Conservation (phyloP, 2,888 invertebrate genomes). For the Priocnemis perturbator region DNA sequence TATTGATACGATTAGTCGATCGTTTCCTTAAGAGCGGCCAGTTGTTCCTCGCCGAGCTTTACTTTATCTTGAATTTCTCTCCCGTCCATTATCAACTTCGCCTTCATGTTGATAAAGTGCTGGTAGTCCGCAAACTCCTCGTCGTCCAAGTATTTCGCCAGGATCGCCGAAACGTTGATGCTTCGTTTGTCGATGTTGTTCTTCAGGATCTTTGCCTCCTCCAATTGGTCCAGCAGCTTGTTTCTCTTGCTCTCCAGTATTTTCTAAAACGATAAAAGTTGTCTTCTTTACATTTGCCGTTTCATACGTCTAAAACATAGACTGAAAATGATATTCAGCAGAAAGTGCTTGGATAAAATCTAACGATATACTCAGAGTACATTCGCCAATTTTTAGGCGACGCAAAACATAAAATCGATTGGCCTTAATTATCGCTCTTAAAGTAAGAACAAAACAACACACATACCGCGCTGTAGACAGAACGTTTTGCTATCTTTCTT, state of each 20-base stretch:
- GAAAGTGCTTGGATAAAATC: neutral
- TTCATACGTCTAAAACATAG: too few relatives aligned
- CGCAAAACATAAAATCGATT: too few relatives aligned
- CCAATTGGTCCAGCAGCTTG: conserved; percentile 85
- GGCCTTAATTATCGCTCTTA: too few relatives aligned
- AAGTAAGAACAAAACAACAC: too few relatives aligned
- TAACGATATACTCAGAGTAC: too few relatives aligned
- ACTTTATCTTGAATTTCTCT: conserved; percentile 90
- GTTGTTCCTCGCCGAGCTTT: conserved; percentile 87
- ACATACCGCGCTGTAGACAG: too few relatives aligned
- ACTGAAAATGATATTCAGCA: too few relatives aligned
- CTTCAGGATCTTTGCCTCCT: conserved; percentile 89
- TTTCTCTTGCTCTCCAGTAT: conserved; percentile 85
- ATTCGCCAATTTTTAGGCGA: too few relatives aligned
- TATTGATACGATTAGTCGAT: conserved; percentile 62
- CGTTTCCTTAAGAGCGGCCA: conserved; percentile 83
- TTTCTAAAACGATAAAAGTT: conserved; percentile 74
- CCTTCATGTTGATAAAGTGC: conserved; percentile 91
- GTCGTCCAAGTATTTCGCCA: conserved; percentile 83
- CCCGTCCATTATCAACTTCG: conserved; percentile 88
- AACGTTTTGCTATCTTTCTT: too few relatives aligned
- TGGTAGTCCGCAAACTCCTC: conserved; percentile 88
- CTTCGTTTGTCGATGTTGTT: conserved; percentile 88
- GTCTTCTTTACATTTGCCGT: neutral
- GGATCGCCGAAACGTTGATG: conserved; percentile 82